A percentile compares a stretch with the other conserved stretches of the same genome.
Evolutionary conservation across 2,797 vertebrate genomes (phyloP).

Genomic region (Ciconia nigra): DNA sequence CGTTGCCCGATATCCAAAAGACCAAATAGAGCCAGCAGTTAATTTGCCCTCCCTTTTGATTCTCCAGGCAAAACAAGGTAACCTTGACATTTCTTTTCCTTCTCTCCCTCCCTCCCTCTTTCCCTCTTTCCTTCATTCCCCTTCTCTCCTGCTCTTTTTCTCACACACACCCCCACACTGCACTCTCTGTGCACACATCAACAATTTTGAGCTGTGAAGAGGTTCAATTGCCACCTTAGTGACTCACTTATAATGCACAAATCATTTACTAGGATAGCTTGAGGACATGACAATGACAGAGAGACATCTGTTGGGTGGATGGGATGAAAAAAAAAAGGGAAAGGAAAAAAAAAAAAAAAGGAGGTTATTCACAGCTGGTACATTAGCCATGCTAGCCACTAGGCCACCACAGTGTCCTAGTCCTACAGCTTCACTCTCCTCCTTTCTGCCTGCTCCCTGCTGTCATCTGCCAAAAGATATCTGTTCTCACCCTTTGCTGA

Average conservation of each 20-base stretch:
- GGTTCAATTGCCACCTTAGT: constrained; percentile 77
- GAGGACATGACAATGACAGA: constrained; percentile 80
- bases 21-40: constrained; percentile 65
- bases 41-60: constrained; percentile 65
- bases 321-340: background rate
- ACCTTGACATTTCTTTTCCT: constrained; percentile 75
- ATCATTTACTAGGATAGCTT: constrained; percentile 77
- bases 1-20: constrained; percentile 61
- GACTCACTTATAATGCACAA: constrained; percentile 76
- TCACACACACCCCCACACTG: background rate
- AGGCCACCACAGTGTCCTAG: constrained; percentile 74
- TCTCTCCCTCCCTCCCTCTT: background rate
- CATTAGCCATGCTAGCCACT: constrained; percentile 76
- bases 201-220: constrained; percentile 81
- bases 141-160: constrained; percentile 5
- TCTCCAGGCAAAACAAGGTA: constrained; percentile 67
- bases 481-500: constrained; percentile 90
- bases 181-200: constrained; percentile 69
- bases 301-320: constrained; percentile 78
- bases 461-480: constrained; percentile 87
- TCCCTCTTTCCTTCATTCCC: background rate
- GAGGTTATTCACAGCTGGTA: constrained; percentile 75
- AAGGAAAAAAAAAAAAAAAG: background rate
- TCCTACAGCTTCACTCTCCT: constrained; percentile 70
- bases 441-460: constrained; percentile 75